Percentiles rank a stretch among this genome's conserved stretches.
Conservation (phyloP, 2,888 invertebrate species). For the Ametastegia equiseti region DNA sequence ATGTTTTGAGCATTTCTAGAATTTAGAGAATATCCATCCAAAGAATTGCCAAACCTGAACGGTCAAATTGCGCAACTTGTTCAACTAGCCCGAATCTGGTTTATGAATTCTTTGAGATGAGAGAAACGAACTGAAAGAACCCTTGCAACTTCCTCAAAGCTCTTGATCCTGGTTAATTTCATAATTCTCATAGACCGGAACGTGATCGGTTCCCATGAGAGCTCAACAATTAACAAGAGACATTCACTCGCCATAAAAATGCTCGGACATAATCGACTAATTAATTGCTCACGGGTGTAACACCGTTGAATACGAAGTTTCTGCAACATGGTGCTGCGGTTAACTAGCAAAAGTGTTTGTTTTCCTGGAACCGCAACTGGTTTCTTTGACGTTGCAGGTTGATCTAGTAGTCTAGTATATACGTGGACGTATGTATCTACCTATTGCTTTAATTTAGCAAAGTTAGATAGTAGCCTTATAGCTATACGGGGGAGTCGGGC, state of each 20-base stretch:
- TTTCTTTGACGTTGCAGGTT: not conserved
- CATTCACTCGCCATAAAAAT: not conserved
- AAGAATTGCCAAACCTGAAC: no score
- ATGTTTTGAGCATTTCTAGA: no score
- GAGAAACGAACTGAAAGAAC: no score
- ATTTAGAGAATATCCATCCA: no score
- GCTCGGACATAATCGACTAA: conserved; percentile 26
- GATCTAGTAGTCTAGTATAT: no score
- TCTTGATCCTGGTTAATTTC: not conserved
- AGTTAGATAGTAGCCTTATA: conserved; percentile 4
- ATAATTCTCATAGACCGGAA: not conserved
- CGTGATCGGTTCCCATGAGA: conserved; percentile 24
- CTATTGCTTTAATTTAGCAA: conserved; percentile 9
- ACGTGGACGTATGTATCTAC: no score
- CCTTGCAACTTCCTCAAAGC: not conserved
- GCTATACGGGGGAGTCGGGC: conserved; percentile 22
- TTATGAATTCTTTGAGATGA: no score
- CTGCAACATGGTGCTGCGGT: not conserved
- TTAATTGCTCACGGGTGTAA: conserved; percentile 35
- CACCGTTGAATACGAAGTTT: conserved; percentile 22
- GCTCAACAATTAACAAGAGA: not conserved
- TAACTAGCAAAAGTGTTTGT: conserved; percentile 20
- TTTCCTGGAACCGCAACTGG: conserved; percentile 17
- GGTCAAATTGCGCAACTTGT: no score
- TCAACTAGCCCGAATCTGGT: no score